These are phyloP conservation scores for Xanthia icteritia DNA, from an alignment of 2,888 invertebrate species.

Conservation along the genomic window DNA sequence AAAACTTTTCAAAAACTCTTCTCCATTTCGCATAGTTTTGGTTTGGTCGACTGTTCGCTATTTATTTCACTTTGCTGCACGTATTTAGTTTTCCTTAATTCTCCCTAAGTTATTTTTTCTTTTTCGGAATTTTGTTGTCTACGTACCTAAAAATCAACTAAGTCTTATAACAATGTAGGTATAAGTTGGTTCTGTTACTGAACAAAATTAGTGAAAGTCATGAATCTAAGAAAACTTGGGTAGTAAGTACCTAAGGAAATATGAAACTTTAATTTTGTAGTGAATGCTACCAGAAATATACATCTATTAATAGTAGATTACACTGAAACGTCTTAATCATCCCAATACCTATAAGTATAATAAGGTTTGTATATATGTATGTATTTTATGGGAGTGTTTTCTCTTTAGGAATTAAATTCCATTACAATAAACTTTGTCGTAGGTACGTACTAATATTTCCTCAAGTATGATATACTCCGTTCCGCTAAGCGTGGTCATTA, in stretches of 20 bases:
- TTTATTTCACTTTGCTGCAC: slow-evolving; percentile 18
- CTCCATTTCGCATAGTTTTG: slow-evolving; percentile 18
- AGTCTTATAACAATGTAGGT: background rate
- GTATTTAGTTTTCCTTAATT: slow-evolving; percentile 35
- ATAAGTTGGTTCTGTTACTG: background rate
- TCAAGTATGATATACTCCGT: slow-evolving; percentile 5
- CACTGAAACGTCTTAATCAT: slow-evolving; percentile 1
- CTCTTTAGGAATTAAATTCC: background rate
- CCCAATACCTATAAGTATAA: background rate
- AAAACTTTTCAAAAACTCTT: slow-evolving; percentile 27
- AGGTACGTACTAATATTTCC: background rate
- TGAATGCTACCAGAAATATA: background rate
- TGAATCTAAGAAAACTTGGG: background rate
- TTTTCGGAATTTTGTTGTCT: background rate
- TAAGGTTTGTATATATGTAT: background rate
- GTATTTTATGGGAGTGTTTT: background rate
- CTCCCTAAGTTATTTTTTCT: background rate
- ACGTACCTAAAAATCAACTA: background rate
- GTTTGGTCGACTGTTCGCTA: slow-evolving; percentile 19
- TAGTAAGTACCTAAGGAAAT: background rate
- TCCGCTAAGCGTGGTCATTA: slow-evolving; percentile 6
- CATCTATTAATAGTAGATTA: background rate
- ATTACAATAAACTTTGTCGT: background rate
- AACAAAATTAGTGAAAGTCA: background rate
- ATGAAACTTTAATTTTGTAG: background rate